Evolutionary conservation across 1,140 invertebrate genomes (phyloP).

Genomic region (Drosophila truncata): DNA sequence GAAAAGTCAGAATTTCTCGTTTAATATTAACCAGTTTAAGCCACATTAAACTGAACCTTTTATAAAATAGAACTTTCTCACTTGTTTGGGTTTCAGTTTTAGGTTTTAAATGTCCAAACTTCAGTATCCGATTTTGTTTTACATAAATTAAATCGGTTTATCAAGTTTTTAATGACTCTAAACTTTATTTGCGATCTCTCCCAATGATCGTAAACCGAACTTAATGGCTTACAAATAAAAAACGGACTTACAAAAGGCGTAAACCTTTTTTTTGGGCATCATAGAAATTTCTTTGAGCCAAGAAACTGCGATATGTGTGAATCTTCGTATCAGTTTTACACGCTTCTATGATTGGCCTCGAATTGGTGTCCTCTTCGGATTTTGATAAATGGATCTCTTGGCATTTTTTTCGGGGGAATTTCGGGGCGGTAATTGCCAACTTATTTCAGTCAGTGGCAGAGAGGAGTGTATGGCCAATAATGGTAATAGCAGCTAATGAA

Average conservation of each 20-base stretch:
- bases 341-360: slow-evolving; percentile 21
- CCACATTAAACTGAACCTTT: not conserved
- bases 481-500: slow-evolving; percentile 78
- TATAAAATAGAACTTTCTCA: slow-evolving; percentile 23
- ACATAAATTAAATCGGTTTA: slow-evolving; percentile 30
- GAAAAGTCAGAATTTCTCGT: not conserved
- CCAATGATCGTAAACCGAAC: slow-evolving; percentile 26
- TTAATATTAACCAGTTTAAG: not conserved
- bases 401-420: slow-evolving; percentile 14
- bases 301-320: slow-evolving; percentile 1
- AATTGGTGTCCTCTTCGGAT: slow-evolving; percentile 38
- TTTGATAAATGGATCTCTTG: slow-evolving; percentile 39
- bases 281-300: slow-evolving; percentile 11
- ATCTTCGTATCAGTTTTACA: slow-evolving; percentile 2
- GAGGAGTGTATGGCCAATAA: slow-evolving; percentile 11
- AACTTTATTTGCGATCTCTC: slow-evolving; percentile 50
- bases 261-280: not conserved
- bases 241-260: slow-evolving; percentile 31
- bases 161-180: slow-evolving; percentile 16
- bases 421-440: slow-evolving; percentile 41
- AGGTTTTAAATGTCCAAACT: slow-evolving; percentile 10
- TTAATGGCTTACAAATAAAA: slow-evolving; percentile 35
- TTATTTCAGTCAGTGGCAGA: slow-evolving; percentile 11
- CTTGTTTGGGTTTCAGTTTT: not conserved
- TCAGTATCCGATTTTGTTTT: slow-evolving; percentile 17